Percentiles rank a stretch among this genome's conserved stretches.
Conservation (phyloP, 2,797 vertebrate genomes). For the Lutjanus argentimaculatus region DNA sequence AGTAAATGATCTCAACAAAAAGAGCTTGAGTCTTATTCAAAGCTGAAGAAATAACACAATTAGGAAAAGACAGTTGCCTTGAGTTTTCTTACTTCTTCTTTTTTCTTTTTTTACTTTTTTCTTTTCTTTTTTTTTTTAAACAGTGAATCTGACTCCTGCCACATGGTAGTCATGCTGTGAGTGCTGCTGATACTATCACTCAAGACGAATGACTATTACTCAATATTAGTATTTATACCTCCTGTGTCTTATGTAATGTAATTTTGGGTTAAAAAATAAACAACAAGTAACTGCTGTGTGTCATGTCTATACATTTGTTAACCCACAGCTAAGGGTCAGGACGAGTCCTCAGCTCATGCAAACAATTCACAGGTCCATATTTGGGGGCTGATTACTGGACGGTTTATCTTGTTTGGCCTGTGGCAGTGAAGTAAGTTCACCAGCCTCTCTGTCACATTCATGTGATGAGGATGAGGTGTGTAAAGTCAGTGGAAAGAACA, state of each 20-base stretch:
- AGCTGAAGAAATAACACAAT: too few species aligned
- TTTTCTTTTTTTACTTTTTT: too few species aligned
- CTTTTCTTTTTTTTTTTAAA: too few species aligned
- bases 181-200: conserved; percentile 8
- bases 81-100: too few species aligned
- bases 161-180: conserved; percentile 46
- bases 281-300: conserved; percentile 28
- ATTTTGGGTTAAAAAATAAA: conserved; percentile 60
- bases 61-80: too few species aligned
- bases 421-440: conserved; percentile 26
- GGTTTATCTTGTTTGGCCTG: conserved; percentile 45
- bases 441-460: conserved; percentile 44
- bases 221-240: conserved; percentile 9
- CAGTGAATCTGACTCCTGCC: conserved; percentile 28
- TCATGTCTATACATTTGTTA: conserved; percentile 45
- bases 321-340: conserved; percentile 27
- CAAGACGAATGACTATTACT: conserved; percentile 2
- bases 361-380: conserved; percentile 67
- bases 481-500: conserved; percentile 77
- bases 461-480: conserved; percentile 69
- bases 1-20: too few species aligned
- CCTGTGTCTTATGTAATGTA: conserved; percentile 37
- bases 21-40: too few species aligned
- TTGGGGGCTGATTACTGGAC: conserved; percentile 56
- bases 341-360: conserved; percentile 24